Evolutionary conservation across 1,140 invertebrate genomes (phyloP).

Genomic region (Trachelipus rathkii): DNA sequence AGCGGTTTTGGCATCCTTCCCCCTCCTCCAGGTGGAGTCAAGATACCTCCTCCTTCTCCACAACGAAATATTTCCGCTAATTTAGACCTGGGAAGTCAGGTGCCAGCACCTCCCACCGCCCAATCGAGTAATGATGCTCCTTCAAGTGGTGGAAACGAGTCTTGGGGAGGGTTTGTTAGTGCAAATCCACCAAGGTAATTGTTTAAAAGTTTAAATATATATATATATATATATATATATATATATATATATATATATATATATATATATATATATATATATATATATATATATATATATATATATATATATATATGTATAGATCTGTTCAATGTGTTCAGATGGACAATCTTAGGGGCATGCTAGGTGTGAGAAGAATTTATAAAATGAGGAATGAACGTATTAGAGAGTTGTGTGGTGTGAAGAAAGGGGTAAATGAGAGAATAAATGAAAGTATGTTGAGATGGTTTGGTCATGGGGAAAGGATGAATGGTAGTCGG

Average conservation of each 20-base stretch:
- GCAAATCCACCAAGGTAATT: neutral
- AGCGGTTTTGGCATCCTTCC: constrained; percentile 64
- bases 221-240: neutral
- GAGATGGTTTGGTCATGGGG: no score
- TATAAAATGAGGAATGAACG: no score
- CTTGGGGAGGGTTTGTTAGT: neutral
- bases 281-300: constrained; percentile 7
- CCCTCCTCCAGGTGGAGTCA: constrained; percentile 73
- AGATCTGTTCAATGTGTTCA: no score
- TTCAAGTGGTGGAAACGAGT: neutral
- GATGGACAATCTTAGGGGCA: no score
- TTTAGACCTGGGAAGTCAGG: neutral
- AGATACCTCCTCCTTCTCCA: constrained; percentile 62
- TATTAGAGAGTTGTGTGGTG: no score
- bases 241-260: no score
- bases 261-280: no score
- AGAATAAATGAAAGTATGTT: no score
- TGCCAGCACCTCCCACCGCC: neutral
- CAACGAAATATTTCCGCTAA: neutral
- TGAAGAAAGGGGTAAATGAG: no score
- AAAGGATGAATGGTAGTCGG: no score
- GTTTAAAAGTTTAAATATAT: neutral
- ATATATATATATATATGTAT: constrained; percentile 9
- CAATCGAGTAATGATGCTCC: neutral
- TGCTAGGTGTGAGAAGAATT: no score